phyloP scores from a whole-genome alignment of 2,113 vertebrate genomes.

The Eurypyga helias region DNA sequence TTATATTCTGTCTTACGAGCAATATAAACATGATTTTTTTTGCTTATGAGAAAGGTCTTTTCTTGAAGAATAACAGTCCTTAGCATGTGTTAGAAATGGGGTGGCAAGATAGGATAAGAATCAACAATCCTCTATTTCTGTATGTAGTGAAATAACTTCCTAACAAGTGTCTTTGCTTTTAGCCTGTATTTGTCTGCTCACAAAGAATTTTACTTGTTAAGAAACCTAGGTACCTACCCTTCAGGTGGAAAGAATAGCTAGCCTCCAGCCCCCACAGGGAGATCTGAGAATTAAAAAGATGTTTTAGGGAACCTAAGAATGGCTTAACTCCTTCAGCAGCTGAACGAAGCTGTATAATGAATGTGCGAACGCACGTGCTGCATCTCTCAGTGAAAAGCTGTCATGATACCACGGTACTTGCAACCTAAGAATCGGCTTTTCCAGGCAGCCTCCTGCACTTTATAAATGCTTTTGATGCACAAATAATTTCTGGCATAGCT shows the following conservation, averaged over 20 bases:
- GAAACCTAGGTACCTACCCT: background rate
- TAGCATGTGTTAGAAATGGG: background rate
- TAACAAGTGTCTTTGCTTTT: background rate
- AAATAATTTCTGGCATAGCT: background rate
- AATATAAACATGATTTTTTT: background rate
- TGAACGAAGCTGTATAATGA: background rate
- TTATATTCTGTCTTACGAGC: background rate
- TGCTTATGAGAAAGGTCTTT: background rate
- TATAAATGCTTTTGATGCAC: background rate
- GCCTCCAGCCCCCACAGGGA: constrained; percentile 6
- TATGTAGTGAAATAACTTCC: background rate
- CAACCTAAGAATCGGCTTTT: background rate
- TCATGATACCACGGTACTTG: background rate
- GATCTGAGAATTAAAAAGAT: constrained; percentile 23
- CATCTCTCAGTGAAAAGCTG: background rate
- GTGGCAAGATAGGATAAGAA: background rate
- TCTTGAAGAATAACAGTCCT: background rate
- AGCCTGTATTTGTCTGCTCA: constrained; percentile 20
- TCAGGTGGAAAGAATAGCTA: constrained; percentile 20
- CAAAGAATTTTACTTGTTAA: constrained; percentile 31
- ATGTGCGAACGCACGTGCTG: background rate
- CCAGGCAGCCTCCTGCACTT: background rate
- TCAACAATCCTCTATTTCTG: background rate
- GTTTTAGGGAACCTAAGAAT: constrained; percentile 26
- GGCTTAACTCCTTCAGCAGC: constrained; percentile 22